Evolutionary conservation across 1,140 invertebrate species (phyloP), one percentile per base, ranked within the genome.

Genomic region (Theocolax elegans): DNA sequence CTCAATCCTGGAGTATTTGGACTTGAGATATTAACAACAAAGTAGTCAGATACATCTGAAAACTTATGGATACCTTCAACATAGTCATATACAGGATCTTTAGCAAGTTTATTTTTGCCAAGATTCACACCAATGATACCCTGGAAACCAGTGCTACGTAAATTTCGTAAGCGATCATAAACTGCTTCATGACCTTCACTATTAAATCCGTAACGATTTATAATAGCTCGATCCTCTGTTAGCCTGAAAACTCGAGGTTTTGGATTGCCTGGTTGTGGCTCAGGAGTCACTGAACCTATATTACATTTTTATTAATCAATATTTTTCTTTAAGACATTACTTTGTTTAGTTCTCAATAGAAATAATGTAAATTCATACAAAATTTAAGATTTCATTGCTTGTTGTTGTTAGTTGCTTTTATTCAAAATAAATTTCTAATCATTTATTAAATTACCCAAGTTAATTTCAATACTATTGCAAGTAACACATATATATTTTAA

Each of bases 191-290:
- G 95, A 0, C 98, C 98, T 76, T 96, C 91, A 85, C 95, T 99
- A 83, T 99, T 99, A 79, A 99, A 99, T 9, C 98, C 96, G 87
- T 93, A 95, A 68, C 96, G 90, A 86, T 99, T 99, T 25, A 99
- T 98, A 7, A 99, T 90, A 44, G 95, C 98, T 75, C 89, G 81
- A 83, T 98, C 96, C 73, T 95, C 90, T 1, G 80, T 74, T 10
- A 99, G 83, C 68, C 97, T 86, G 83, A 99, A 99, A 0, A 99
- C 92, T 75, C 97, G 87, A 0, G 97, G 97, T 83, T 93, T 95
- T 12, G 91, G 89, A 86, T 99, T 99, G 4, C 98, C 98, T 12
- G 89, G 81, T 84, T 99, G 97, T 10, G 97, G 94, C 74, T 90
- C 72, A 3, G 97, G 98, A 6, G 98, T 99, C 0, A 99, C 91